Conservation (phyloP, 2,113 vertebrate species). For the Pelecanoides urinatrix region DNA sequence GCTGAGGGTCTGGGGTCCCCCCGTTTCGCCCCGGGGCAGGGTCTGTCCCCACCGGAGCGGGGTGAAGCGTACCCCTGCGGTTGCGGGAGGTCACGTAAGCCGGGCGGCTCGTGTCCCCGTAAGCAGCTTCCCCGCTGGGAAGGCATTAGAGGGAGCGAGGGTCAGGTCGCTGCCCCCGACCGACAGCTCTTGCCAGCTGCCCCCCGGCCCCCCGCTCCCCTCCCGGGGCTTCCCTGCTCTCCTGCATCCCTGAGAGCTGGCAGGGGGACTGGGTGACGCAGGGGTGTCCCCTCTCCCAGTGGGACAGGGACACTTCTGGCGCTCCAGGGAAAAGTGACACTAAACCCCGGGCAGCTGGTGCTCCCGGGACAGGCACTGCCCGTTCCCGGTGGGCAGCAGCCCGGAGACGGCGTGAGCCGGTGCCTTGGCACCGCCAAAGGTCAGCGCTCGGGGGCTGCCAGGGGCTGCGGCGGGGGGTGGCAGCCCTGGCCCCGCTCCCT, state of each 20-base stretch:
- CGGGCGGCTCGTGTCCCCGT: background rate
- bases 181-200: background rate
- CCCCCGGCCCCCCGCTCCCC: background rate
- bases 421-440: background rate
- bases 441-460: background rate
- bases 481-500: background rate
- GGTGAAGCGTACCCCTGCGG: rapidly evolving
- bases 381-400: background rate
- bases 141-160: background rate
- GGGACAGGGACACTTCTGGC: background rate
- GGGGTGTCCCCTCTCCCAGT: background rate
- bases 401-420: background rate
- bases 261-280: background rate
- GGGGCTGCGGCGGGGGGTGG: background rate
- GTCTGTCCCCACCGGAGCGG: rapidly evolving
- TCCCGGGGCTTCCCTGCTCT: background rate
- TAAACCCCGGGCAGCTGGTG: background rate
- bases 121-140: background rate
- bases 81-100: background rate
- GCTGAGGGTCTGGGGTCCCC: background rate
- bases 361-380: background rate
- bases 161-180: background rate
- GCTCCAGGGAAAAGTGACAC: background rate
- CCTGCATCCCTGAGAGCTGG: background rate
- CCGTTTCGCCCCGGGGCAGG: rapidly evolving